Evolutionary conservation across 1,140 invertebrate species (phyloP).

Genomic region (Idris sp.): DNA sequence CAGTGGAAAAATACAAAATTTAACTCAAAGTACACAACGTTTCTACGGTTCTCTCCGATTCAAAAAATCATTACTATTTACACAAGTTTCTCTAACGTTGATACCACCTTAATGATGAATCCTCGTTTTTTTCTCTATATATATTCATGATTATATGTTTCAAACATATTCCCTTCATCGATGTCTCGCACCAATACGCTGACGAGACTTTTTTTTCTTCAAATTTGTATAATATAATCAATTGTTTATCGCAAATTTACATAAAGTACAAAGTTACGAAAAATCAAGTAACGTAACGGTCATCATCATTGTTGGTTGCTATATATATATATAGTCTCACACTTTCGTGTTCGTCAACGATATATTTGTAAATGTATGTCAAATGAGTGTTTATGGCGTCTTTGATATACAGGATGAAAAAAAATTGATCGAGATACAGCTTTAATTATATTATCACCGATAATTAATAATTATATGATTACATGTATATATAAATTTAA

Average conservation of each 20-base stretch:
- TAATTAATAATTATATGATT: too few species aligned
- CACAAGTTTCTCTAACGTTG: conserved; percentile 52
- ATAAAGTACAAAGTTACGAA: conserved; percentile 78
- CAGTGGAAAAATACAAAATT: conserved; percentile 78
- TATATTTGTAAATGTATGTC: too few species aligned
- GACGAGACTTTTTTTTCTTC: too few species aligned
- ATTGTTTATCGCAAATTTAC: conserved; percentile 71
- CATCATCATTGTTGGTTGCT: conserved; percentile 54
- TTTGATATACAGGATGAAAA: too few species aligned
- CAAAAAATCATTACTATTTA: conserved; percentile 40
- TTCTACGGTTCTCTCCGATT: conserved; percentile 53
- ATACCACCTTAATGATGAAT: conserved; percentile 30
- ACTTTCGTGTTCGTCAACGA: conserved; percentile 71
- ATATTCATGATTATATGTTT: conserved; percentile 20
- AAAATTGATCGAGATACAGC: too few species aligned
- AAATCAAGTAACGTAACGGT: conserved; percentile 73
- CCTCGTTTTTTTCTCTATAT: conserved; percentile 5
- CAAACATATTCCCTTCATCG: conserved; percentile 13
- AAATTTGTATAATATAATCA: too few species aligned
- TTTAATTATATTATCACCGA: too few species aligned
- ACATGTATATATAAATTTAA: too few species aligned
- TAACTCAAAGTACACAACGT: conserved; percentile 77
- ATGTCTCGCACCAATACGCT: conserved; percentile 18
- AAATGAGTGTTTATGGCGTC: too few species aligned
- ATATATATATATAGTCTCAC: conserved; percentile 74